Evolutionary conservation across 30 jellyfish, hydroid and myxozoan species (phyloP), one percentile per base, ranked within the genome.

Genomic region (Aurelia sp.): DNA sequence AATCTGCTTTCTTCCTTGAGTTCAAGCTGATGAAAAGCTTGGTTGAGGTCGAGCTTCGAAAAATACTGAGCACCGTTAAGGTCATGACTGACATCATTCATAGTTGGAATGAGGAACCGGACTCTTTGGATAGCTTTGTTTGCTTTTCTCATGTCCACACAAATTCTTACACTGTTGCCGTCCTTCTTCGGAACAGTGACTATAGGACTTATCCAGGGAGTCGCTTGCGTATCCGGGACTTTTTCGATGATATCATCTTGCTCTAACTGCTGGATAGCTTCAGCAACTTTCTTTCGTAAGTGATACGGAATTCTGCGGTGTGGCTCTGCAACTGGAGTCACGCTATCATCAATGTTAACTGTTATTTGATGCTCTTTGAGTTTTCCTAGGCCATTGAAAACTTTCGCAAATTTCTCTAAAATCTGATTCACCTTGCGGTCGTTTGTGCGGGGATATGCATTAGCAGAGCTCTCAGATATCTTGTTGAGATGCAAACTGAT

Each of bases 111-210:
- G 33, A 27, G 33, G 33, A 27, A 27, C 33, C 33, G 33, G 33
- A 27, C 33, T 27, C 33, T 2, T 62, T 62, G 2, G 73, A 27
- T 27, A 27, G 33, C 33, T 27, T 27, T 41, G 38, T 81, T 81
- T 8, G 91, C 91, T 38, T n/a, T 30, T 51, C 91, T 35, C 91
- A 67, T 81, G 73, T 81, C 83, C 33, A 81, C 72, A 38, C 78
- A 50, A 12, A 81, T 44, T 40, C 91, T 20, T 8, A 81, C 78
- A 44, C 55, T 44, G 55, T 44, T 44, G 20, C 30, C 80, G 31
- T 22, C 75, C 67, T 78, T 78, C 51, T 78, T 78, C 22, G 80
- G 89, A 18, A 63, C 73, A 18, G 63, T 62, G 5, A 61, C 58
- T 4, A 78, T 50, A 31, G 67, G 81, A n/a, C 33, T 18, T n/a